phyloP scores from a whole-genome alignment of 1,140 invertebrate species.

The Pseudachorutes palmiensis region DNA sequence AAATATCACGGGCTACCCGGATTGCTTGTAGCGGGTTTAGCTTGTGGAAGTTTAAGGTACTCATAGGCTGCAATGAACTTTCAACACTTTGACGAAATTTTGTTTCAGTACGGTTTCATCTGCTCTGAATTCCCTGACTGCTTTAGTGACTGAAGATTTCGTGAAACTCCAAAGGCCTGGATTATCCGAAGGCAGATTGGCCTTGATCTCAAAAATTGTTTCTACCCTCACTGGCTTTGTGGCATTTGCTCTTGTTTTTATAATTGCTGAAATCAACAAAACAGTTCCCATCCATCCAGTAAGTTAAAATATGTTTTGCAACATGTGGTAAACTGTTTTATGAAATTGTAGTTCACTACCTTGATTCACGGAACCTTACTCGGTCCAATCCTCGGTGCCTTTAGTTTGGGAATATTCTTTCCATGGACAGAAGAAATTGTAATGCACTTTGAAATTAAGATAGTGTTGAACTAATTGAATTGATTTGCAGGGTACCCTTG shows the following conservation, averaged over 20 bases:
- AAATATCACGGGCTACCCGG: slow-evolving; percentile 63
- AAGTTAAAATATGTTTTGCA: neutral
- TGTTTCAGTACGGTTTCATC: slow-evolving; percentile 25
- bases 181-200: slow-evolving; percentile 6
- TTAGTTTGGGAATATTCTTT: slow-evolving; percentile 67
- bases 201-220: slow-evolving; percentile 19
- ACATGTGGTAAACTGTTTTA: neutral
- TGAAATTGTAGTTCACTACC: neutral
- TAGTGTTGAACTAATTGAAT: neutral
- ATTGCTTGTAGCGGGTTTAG: slow-evolving; percentile 69
- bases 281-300: slow-evolving; percentile 18
- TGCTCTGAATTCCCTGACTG: slow-evolving; percentile 29
- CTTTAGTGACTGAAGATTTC: slow-evolving; percentile 29
- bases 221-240: slow-evolving; percentile 12
- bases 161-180: slow-evolving; percentile 17
- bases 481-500: neutral
- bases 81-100: neutral
- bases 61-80: neutral
- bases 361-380: slow-evolving; percentile 33
- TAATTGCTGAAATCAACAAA: slow-evolving; percentile 21
- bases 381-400: slow-evolving; percentile 66
- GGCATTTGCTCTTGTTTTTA: slow-evolving; percentile 25
- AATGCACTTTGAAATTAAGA: slow-evolving; percentile 37
- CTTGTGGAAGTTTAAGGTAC: slow-evolving; percentile 62
- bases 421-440: slow-evolving; percentile 61